Evolutionary conservation across 2,113 vertebrate genomes (phyloP).

Genomic region (Larimichthys crocea): DNA sequence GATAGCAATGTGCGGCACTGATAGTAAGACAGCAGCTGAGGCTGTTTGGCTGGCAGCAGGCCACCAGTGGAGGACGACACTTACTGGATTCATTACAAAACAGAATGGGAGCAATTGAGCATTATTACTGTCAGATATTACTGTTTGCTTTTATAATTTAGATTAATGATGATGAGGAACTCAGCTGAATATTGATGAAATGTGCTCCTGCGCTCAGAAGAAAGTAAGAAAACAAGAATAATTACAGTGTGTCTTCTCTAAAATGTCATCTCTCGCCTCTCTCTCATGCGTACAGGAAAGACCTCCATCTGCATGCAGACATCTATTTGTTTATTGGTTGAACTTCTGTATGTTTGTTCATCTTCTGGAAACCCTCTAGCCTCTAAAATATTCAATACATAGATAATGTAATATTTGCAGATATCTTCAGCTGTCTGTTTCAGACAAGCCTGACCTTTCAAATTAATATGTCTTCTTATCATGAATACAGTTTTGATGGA

Average conservation of each 20-base stretch:
- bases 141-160: constrained; percentile 45
- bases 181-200: constrained; percentile 1
- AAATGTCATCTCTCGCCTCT: not conserved
- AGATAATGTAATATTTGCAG: constrained; percentile 56
- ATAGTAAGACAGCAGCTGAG: constrained; percentile 20
- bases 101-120: constrained; percentile 37
- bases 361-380: not conserved
- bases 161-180: constrained; percentile 42
- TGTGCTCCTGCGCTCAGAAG: not conserved
- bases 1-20: constrained; percentile 14
- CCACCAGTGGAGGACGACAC: constrained; percentile 16
- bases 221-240: not conserved
- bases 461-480: constrained; percentile 54
- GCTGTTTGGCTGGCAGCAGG: constrained; percentile 41
- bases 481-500: constrained; percentile 37
- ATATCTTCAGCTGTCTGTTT: constrained; percentile 36
- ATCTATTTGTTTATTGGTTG: not conserved
- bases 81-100: constrained; percentile 39
- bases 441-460: constrained; percentile 58
- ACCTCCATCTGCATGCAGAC: not conserved
- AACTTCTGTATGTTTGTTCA: constrained; percentile 2
- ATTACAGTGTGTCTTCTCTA: not conserved
- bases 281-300: not conserved
- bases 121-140: constrained; percentile 34
- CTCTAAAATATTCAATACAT: constrained; percentile 24